Percentiles rank a stretch among this genome's conserved stretches.
phyloP scores from a whole-genome alignment of 2,888 invertebrate genomes.

The Serrognathus titanus region DNA sequence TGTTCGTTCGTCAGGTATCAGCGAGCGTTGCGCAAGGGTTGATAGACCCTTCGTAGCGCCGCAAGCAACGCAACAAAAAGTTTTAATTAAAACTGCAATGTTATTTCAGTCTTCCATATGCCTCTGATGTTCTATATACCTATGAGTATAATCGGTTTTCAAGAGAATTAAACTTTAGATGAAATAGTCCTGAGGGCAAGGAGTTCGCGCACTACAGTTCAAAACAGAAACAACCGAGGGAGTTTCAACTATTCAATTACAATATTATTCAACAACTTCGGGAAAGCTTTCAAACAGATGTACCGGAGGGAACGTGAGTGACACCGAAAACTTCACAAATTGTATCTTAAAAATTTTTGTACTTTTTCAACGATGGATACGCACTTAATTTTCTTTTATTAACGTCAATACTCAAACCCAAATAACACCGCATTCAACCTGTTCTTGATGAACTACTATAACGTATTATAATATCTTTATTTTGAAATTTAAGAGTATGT shows the following conservation, averaged over 20 bases:
- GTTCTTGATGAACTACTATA: no score
- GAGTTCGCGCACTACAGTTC: constrained; percentile 2
- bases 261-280: constrained; percentile 9
- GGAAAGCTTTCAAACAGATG: constrained; percentile 1
- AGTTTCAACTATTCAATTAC: constrained; percentile 15
- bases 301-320: constrained; percentile 1
- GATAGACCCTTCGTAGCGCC: not conserved
- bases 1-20: constrained; percentile 25
- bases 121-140: not conserved
- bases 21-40: not conserved
- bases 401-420: not conserved
- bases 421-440: no score
- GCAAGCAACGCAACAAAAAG: not conserved
- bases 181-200: constrained; percentile 2
- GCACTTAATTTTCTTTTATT: not conserved
- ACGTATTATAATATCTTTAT: no score
- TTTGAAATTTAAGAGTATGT: no score
- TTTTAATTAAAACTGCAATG: constrained; percentile 4
- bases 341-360: not conserved
- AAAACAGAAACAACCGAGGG: constrained; percentile 2
- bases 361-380: not conserved
- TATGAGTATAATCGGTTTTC: constrained; percentile 3
- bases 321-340: not conserved
- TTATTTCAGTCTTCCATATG: constrained; percentile 3
- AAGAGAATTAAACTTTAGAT: constrained; percentile 3